Evolutionary conservation across 2,113 vertebrate genomes (phyloP), one percentile per base, ranked within the genome.

Genomic region (Murina feae): DNA sequence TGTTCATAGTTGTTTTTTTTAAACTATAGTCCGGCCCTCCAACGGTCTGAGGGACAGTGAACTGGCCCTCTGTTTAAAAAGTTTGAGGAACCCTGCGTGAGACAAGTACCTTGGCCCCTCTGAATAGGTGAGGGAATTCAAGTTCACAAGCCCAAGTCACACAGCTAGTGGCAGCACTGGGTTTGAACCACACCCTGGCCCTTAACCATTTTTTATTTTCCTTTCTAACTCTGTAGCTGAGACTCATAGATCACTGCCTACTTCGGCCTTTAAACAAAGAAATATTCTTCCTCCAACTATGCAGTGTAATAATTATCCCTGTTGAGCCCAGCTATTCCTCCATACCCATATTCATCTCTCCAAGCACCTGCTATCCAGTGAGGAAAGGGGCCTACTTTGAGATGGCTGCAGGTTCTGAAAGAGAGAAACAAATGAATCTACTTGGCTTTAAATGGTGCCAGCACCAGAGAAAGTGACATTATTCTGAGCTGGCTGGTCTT

Each of bases 201-300:
- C 72, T 39, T 44, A 53, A 49, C 49, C 65, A 35, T 35, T 51
- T 66, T 32, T 1, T 16, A 1, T 85, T 82, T 85, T 78, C 58
- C 63, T 86, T 83, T 84, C 49, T 86, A 5, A 4, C 51, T n/a
- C 76, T 68, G 25, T 18, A 49, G 30, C 81, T 16, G 35, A 60
- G 51, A 60, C 42, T 90, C 44, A 68, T 49, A 30, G 14, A 79
- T 86, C 94, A 83, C 74, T 76, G 89, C 69, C 69, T 80, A 44
- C 60, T 86, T 74, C 53, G 68, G 75, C 79, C 86, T 97, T 95
- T 88, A 81, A 90, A 94, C 86, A 80, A 89, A 93, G 63, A 63
- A 58, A 90, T 37, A 47, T 47, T 72, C 44, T 92, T 94, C 71
- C 86, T 90, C 79, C 10, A 3, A 30, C 49, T 79, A 21, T 25